Conservation (phyloP, 1,140 invertebrate genomes). For the Bradysia coprophila region DNA sequence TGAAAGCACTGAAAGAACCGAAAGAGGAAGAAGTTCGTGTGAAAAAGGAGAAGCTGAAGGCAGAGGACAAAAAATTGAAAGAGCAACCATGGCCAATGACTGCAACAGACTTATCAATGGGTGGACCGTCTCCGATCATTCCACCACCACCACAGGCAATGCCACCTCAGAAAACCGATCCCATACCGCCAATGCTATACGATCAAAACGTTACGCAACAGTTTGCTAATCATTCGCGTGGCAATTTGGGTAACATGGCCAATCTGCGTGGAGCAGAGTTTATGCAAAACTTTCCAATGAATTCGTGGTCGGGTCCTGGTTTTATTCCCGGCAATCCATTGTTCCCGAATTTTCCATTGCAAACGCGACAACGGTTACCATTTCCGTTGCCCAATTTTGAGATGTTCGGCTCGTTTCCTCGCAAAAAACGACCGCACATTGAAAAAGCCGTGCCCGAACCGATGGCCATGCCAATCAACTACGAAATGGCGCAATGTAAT, state of each 20-base stretch:
- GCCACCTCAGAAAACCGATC: neutral
- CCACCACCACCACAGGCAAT: neutral
- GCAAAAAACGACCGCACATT: neutral
- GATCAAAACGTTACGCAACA: too few relatives aligned
- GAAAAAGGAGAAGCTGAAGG: neutral
- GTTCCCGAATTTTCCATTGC: neutral
- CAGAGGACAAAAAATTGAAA: neutral
- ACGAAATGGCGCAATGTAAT: slow-evolving; percentile 14
- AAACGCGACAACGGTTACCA: neutral
- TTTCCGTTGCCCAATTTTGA: neutral
- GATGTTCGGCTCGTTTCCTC: neutral
- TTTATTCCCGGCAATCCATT: neutral
- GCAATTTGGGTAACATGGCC: neutral
- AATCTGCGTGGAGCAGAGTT: too few relatives aligned
- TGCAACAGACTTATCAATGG: too few relatives aligned
- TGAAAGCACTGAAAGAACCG: too few relatives aligned
- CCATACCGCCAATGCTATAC: neutral
- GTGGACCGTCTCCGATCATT: neutral
- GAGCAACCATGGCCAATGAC: too few relatives aligned
- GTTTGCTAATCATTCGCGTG: too few relatives aligned
- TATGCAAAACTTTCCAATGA: neutral
- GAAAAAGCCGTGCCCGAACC: neutral
- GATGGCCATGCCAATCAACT: neutral
- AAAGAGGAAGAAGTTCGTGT: neutral
- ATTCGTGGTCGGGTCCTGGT: neutral